Base-by-base conservation (phyloP, 2,888 invertebrate species). In the Drosophila siamana region DNA sequence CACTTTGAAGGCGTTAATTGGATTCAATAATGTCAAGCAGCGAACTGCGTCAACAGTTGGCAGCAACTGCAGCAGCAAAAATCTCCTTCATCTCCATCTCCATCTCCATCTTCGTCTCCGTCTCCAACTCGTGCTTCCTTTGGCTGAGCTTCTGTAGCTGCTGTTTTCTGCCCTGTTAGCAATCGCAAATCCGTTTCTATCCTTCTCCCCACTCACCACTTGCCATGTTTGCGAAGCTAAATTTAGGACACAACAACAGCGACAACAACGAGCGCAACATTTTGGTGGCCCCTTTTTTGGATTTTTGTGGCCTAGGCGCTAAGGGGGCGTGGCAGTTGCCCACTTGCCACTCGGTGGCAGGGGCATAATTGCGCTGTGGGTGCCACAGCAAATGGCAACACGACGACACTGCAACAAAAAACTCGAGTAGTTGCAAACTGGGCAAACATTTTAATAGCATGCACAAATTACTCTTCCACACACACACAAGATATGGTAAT, bases 1-100 rank as follows among this genome's bases (percentile, higher is more conserved):
- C 84, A 84, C 82, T 89, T 84, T 89, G 89, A 85, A 84, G 80
- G 88, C 89, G 89, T 88, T 87, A 88, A 87, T 87, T 87, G 89
- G 82, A 87, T 89, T 84, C 80, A 88, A 84, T 84, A 86, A 88
- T 73, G 78, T 75, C 73, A 86, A 69, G 60, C 51, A 60, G 73
- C 51, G 48, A 51, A 47, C 40, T 38, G 46, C 73, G 41, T 60
- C 70, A 75, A 41, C 57, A 59, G 59, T 51, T 43, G 51, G 52
- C 43, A 51, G n/a, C 60, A 54, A 22, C 60, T 19, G 50, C 22
- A 38, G 50, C 22, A 26, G 26, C 52, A 28, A 2, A 2, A 26
- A 4, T 15, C 26, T 13, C 9, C 22, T 26, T 13, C 19, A 0
- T 2, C 4, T 33, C 16, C 7, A 22, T 3, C 38, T 9, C n/a